These are phyloP conservation scores for Hippasteria phrygiana DNA, from an alignment of 53 echinoderm and acorn worm genomes.

Conservation along the genomic window DNA sequence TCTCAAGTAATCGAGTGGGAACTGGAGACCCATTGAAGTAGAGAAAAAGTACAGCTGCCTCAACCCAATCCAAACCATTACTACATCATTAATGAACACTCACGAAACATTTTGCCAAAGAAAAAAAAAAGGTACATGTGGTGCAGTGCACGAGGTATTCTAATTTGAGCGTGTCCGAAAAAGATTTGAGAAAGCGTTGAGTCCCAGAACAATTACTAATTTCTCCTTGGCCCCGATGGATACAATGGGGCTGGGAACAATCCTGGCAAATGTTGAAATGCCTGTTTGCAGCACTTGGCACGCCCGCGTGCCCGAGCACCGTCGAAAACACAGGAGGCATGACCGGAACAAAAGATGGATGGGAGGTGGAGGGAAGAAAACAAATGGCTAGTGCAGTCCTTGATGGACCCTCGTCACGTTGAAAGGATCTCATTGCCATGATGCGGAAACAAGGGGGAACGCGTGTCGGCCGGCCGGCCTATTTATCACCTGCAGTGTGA, in stretches of 20 bases:
- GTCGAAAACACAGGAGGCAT: neutral
- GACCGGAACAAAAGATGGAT: slow-evolving; percentile 21
- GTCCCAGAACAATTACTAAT: neutral
- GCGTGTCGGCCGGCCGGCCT: slow-evolving; percentile 24
- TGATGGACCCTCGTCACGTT: slow-evolving; percentile 12
- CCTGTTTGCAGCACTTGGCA: slow-evolving; percentile 3
- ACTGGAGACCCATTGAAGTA: no score
- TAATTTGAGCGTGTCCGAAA: no score
- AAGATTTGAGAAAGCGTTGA: no score
- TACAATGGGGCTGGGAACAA: neutral
- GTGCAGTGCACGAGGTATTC: no score
- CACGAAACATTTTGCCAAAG: no score
- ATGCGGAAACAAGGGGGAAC: slow-evolving; percentile 7
- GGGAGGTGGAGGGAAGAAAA: neutral
- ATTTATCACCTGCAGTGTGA: slow-evolving; percentile 1
- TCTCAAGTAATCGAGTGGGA: neutral
- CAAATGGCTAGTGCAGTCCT: neutral
- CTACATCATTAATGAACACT: neutral
- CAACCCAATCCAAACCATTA: neutral
- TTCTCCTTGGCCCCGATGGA: neutral
- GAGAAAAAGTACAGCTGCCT: neutral
- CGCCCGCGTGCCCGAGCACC: neutral
- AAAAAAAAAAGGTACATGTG: no score
- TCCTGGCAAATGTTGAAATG: neutral
- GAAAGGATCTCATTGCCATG: neutral